Evolutionary conservation across 2,888 invertebrate genomes (phyloP).

Genomic region (Spisula subtruncata): DNA sequence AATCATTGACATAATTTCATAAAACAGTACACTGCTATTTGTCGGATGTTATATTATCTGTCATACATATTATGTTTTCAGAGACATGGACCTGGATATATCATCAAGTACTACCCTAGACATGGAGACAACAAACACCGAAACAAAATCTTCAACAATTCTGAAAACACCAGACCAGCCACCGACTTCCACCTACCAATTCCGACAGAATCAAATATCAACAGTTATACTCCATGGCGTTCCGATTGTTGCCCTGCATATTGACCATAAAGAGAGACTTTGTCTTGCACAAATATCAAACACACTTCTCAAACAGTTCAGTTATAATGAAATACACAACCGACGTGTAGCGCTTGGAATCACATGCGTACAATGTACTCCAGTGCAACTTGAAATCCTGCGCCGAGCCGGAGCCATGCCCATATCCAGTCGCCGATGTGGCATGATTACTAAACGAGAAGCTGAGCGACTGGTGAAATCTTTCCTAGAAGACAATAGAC

Average conservation of each 20-base stretch:
- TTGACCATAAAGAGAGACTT: constrained; percentile 96
- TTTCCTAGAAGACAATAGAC: constrained; percentile 92
- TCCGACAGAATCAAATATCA: constrained; percentile 90
- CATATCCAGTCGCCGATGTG: constrained; percentile 90
- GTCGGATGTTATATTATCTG: no score
- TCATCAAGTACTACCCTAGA: constrained; percentile 57
- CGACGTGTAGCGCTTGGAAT: constrained; percentile 95
- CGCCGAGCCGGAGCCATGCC: constrained; percentile 92
- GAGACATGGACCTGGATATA: constrained; percentile 65
- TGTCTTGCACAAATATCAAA: constrained; percentile 99
- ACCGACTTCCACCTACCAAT: constrained; percentile 45
- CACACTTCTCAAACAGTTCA: constrained; percentile 97
- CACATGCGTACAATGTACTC: constrained; percentile 96
- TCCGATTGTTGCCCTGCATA: constrained; percentile 97
- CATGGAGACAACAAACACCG: constrained; percentile 2
- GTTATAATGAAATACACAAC: constrained; percentile 99
- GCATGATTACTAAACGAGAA: constrained; percentile 94
- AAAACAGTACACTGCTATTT: no score
- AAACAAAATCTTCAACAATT: constrained; percentile 38
- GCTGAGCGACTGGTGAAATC: constrained; percentile 98
- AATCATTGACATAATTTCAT: no score
- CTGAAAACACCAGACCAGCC: constrained; percentile 46
- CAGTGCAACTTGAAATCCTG: constrained; percentile 97
- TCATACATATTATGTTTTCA: constrained; percentile 33
- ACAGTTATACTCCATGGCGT: constrained; percentile 95